These are phyloP conservation scores for Motacilla alba DNA, from an alignment of 2,113 vertebrate genomes.

Conservation along the genomic window DNA sequence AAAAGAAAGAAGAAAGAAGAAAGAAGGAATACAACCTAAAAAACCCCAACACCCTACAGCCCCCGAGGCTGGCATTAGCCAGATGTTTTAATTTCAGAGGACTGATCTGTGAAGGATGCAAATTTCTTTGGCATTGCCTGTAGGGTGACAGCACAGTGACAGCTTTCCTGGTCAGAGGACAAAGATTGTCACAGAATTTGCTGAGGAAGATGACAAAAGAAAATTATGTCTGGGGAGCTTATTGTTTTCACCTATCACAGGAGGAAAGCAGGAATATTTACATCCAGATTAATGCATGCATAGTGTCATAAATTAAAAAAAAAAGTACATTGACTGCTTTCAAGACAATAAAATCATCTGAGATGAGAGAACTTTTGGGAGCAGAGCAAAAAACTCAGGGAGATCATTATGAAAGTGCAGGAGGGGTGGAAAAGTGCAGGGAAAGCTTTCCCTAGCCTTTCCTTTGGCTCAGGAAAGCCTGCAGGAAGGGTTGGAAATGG, in stretches of 20 bases:
- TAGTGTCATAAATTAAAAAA: neutral
- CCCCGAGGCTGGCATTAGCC: neutral
- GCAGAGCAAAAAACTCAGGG: neutral
- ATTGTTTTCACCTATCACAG: neutral
- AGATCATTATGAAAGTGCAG: neutral
- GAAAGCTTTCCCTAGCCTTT: neutral
- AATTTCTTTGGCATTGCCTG: neutral
- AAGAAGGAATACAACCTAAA: neutral
- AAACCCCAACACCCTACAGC: neutral
- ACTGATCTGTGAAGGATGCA: neutral
- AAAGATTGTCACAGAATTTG: neutral
- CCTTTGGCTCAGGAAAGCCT: neutral
- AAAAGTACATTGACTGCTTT: neutral
- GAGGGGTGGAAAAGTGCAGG: neutral
- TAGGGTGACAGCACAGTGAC: neutral
- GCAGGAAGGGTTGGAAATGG: neutral
- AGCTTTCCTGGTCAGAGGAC: neutral
- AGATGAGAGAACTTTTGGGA: neutral
- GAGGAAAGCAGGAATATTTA: neutral
- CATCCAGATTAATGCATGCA: neutral
- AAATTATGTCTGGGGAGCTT: neutral
- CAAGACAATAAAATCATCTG: neutral
- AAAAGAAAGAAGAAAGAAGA: neutral
- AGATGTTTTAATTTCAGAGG: neutral
- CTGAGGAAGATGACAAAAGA: neutral